Percentiles rank a stretch among this genome's conserved stretches.
Conservation (phyloP, 2,797 vertebrate genomes). For the Saxicola maurus region DNA sequence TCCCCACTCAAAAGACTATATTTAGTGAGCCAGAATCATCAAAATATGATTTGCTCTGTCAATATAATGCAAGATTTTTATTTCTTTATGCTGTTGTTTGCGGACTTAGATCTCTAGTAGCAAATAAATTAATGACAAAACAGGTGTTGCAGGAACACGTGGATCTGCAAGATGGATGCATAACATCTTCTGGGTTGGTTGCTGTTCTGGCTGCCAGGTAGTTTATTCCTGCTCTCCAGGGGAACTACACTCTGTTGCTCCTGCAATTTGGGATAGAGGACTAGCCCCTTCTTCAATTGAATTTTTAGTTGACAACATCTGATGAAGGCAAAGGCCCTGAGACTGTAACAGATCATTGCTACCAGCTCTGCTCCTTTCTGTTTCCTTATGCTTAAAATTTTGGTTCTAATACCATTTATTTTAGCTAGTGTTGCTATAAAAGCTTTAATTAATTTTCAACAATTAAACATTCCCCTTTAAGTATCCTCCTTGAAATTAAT, state of each 20-base stretch:
- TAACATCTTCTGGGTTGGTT: not conserved
- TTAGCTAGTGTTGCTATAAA: conserved; percentile 36
- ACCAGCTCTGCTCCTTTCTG: not conserved
- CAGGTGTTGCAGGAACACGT: not conserved
- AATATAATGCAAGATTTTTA: not conserved
- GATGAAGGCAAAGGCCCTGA: not conserved
- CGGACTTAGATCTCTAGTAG: not conserved
- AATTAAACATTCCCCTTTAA: conserved; percentile 9
- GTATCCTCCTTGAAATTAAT: conserved; percentile 49
- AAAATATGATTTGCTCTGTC: not conserved
- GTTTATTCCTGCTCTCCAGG: not conserved
- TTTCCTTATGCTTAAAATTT: not conserved
- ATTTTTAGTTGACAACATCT: not conserved
- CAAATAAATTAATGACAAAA: not conserved
- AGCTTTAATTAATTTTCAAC: conserved; percentile 20
- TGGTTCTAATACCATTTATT: not conserved
- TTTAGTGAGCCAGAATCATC: not conserved
- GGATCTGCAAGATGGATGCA: not conserved
- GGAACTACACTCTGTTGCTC: not conserved
- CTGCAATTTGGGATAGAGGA: not conserved
- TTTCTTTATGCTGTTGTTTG: not conserved
- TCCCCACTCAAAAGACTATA: fast-evolving
- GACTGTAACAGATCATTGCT: not conserved
- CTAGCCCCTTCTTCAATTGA: not conserved
- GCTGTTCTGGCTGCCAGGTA: not conserved